Evolutionary conservation across 1,140 invertebrate genomes (phyloP).

Genomic region (Penaeus chinensis): DNA sequence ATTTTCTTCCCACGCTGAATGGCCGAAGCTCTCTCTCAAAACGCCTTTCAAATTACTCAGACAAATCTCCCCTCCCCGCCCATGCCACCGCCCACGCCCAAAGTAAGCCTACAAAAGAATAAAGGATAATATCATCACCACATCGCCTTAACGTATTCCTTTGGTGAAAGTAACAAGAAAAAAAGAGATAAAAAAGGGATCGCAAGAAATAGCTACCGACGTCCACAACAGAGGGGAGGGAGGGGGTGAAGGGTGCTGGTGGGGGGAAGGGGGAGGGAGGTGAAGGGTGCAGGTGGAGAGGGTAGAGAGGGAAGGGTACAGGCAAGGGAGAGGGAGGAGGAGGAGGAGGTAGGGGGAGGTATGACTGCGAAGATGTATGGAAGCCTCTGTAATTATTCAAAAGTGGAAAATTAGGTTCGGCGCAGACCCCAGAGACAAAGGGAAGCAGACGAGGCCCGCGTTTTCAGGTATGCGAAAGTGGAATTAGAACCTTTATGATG

Average conservation of each 20-base stretch:
- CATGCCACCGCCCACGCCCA: too few relatives aligned
- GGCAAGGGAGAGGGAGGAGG: background rate
- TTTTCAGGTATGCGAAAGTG: too few relatives aligned
- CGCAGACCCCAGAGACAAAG: background rate
- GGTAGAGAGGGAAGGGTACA: background rate
- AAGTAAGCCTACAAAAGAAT: too few relatives aligned
- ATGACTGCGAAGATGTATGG: background rate
- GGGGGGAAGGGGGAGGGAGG: background rate
- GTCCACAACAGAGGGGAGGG: background rate
- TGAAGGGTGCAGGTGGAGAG: background rate
- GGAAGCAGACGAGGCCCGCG: background rate
- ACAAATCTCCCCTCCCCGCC: too few relatives aligned
- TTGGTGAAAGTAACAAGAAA: background rate
- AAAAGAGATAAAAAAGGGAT: background rate
- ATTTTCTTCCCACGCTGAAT: too few relatives aligned
- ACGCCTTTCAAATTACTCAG: too few relatives aligned
- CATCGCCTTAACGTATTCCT: background rate
- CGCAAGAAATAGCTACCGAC: background rate
- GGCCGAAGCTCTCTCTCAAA: too few relatives aligned
- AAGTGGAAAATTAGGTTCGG: background rate
- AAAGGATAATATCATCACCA: too few relatives aligned
- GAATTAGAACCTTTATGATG: too few relatives aligned
- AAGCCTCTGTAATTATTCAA: background rate
- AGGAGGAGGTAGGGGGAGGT: background rate
- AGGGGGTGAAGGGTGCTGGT: background rate